Evolutionary conservation across 2,797 vertebrate species (phyloP), one percentile per base, ranked within the genome.

Genomic region (Sphenopsis melanotis): DNA sequence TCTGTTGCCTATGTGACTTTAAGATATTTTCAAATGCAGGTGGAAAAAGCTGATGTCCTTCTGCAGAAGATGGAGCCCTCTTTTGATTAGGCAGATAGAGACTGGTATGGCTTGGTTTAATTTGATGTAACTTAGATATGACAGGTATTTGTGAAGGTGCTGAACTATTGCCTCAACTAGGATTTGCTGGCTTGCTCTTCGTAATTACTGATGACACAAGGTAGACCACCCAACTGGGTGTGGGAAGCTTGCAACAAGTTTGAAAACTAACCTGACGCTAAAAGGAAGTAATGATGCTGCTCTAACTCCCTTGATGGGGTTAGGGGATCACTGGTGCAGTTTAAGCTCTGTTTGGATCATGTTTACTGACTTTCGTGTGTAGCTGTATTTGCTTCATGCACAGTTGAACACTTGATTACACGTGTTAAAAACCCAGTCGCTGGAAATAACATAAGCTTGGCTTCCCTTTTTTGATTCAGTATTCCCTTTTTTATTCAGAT

Each of bases 211-310:
- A n/a, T 87, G 56, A 10, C 4, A 5, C 5, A 27, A 11, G 17
- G 21, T 41, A 16, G 36, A 12, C 44, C 65, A 64, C 44, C 70
- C 30, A 64, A 0, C 52, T 64, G 68, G 4, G 15, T 36, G n/a
- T 50, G 14, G 15, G 34, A 87, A 21, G 24, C 53, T 95, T 70
- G 27, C 32, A 50, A 21, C 5, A n/a, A n/a, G 11, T 64, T 68
- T 64, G 68, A 27, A 76, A 84, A 41, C 4, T 21, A 11, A 42
- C 22, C 11, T 57, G 10, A 46, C 6, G 2, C 27, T 81, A 8
- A 30, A 3, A 22, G 7, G 3, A 2, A 0, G 0, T 61, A 21
- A 32, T 5, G 47, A 32, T n/a, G 6, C 17, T 77, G 15, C 27
- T 30, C 69, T 42, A 83, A n/a, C 30, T 87, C 18, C 15, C 52